These are phyloP conservation scores for Yasuhikotakia modesta DNA, from an alignment of 2,797 vertebrate genomes.

Conservation along the genomic window DNA sequence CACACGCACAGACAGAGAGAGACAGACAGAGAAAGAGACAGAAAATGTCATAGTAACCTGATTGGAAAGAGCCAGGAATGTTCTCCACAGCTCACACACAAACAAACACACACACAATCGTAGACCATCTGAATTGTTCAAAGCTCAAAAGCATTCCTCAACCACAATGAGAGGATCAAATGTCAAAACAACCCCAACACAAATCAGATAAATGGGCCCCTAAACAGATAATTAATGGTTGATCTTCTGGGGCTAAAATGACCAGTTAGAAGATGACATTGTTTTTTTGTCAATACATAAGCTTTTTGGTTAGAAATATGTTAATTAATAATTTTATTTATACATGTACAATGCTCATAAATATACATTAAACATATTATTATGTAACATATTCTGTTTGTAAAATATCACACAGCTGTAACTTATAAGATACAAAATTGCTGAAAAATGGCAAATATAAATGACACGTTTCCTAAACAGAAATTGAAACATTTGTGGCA, in stretches of 20 bases:
- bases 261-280: background rate
- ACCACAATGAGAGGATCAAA: slow-evolving; percentile 58
- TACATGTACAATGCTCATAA: background rate
- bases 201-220: slow-evolving; percentile 39
- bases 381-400: too few species aligned
- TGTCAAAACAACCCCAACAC: slow-evolving; percentile 51
- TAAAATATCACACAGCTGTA: too few species aligned
- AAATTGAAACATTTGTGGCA: background rate
- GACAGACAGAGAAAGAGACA: slow-evolving; percentile 13
- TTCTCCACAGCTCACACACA: slow-evolving; percentile 31
- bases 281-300: too few species aligned
- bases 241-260: background rate
- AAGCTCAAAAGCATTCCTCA: slow-evolving; percentile 64
- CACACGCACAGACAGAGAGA: slow-evolving; percentile 41
- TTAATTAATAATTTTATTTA: background rate
- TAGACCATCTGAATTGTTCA: slow-evolving; percentile 62
- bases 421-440: too few species aligned
- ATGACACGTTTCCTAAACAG: background rate
- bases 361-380: too few species aligned
- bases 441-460: background rate
- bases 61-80: slow-evolving; percentile 39
- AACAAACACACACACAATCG: slow-evolving; percentile 46
- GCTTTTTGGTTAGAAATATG: too few species aligned
- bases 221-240: slow-evolving; percentile 15
- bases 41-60: slow-evolving; percentile 35